A percentile compares a stretch with the other conserved stretches of the same genome.
phyloP scores from a whole-genome alignment of 1,140 invertebrate genomes.

The Chironomus striatipennis region DNA sequence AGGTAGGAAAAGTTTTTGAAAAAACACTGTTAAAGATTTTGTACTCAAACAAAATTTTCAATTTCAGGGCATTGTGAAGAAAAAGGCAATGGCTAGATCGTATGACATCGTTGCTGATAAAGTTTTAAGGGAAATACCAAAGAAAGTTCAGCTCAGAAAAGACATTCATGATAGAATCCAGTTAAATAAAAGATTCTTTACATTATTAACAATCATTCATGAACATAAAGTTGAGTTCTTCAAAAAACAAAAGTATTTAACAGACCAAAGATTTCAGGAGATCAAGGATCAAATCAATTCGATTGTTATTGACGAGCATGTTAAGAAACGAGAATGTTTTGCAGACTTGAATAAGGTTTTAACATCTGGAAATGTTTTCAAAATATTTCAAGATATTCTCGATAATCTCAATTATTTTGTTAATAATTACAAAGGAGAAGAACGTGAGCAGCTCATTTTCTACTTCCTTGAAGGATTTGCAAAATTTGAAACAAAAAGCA shows the following conservation, averaged over 20 bases:
- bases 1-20: too few relatives aligned
- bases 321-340: background rate
- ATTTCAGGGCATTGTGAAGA: background rate
- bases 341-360: background rate
- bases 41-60: too few relatives aligned
- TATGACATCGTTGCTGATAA: background rate
- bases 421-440: background rate
- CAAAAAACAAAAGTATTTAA: background rate
- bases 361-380: background rate
- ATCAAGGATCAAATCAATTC: background rate
- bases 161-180: background rate
- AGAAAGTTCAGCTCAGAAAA: background rate
- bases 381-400: background rate
- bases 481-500: too few relatives aligned
- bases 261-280: background rate
- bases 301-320: background rate
- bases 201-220: background rate
- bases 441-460: too few relatives aligned
- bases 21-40: too few relatives aligned
- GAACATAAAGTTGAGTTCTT: background rate
- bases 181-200: background rate
- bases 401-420: background rate
- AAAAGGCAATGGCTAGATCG: background rate
- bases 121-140: background rate
- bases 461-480: too few relatives aligned